Conservation (phyloP, 2,888 invertebrate genomes). For the Dynastes grantii region DNA sequence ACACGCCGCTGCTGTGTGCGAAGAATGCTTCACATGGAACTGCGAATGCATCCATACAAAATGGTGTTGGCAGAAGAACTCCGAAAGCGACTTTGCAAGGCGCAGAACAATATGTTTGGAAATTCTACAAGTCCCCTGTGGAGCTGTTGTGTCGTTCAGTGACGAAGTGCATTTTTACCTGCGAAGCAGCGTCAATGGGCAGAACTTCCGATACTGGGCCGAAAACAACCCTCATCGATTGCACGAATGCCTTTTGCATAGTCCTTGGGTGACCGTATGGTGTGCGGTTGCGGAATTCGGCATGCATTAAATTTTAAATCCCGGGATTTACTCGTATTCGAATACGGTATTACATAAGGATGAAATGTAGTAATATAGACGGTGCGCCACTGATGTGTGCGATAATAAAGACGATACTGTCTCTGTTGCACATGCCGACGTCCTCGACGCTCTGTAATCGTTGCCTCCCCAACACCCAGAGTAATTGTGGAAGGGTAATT, state of each 20-base stretch:
- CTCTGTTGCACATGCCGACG: background rate
- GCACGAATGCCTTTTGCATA: background rate
- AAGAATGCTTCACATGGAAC: background rate
- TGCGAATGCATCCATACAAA: slow-evolving; percentile 2
- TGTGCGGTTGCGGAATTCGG: background rate
- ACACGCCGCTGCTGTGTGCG: background rate
- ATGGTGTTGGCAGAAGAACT: background rate
- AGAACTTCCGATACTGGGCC: background rate
- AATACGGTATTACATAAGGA: no score
- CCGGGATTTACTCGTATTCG: no score
- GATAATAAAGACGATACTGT: background rate
- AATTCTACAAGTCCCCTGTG: no score
- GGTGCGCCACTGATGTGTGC: background rate
- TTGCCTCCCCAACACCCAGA: background rate
- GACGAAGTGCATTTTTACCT: no score
- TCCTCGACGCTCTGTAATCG: background rate
- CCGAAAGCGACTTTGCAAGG: background rate
- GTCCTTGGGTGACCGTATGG: background rate
- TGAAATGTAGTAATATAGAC: no score
- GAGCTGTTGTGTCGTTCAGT: no score
- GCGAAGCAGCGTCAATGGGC: no score
- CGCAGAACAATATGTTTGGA: no score
- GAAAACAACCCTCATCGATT: background rate
- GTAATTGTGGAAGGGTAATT: slow-evolving; percentile 44
- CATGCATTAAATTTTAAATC: no score